Percentiles rank a stretch among this genome's conserved stretches.
phyloP scores from a whole-genome alignment of 30 jellyfish, hydroid and myxozoan genomes.

The Sanderia malayensis region DNA sequence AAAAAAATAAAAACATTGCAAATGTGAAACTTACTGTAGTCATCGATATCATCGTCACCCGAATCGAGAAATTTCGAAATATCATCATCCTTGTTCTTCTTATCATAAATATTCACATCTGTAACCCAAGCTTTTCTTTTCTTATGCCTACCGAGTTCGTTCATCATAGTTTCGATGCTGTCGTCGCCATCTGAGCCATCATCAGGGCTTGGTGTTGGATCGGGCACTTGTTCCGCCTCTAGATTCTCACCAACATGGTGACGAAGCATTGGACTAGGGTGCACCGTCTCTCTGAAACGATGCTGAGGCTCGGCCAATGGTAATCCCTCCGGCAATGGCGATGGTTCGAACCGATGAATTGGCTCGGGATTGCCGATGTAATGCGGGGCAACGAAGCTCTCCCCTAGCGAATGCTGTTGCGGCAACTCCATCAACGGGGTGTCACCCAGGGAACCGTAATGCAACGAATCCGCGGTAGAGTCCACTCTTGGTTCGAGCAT shows the following conservation, averaged over 20 bases:
- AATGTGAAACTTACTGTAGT: conserved; percentile 88
- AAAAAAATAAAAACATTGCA: no score
- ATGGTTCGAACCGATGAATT: neutral
- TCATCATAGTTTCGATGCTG: conserved; percentile 54
- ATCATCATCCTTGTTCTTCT: conserved; percentile 76
- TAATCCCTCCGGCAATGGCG: conserved; percentile 17
- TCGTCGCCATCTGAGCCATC: conserved; percentile 45
- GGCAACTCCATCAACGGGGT: conserved; percentile 39
- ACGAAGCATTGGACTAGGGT: conserved; percentile 14
- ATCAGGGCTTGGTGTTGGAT: neutral
- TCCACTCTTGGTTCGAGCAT: neutral
- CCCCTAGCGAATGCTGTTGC: conserved; percentile 25
- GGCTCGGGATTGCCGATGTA: neutral
- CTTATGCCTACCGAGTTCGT: conserved; percentile 46
- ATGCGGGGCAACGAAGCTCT: conserved; percentile 37
- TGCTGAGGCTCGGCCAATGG: neutral
- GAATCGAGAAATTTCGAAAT: conserved; percentile 54
- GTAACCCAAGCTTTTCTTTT: conserved; percentile 95
- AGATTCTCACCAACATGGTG: conserved; percentile 24
- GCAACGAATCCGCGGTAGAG: conserved; percentile 10
- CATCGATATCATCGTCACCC: conserved; percentile 80
- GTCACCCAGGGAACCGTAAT: conserved; percentile 57
- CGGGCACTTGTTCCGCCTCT: neutral
- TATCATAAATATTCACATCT: conserved; percentile 91
- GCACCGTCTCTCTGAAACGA: conserved; percentile 1